Conservation (phyloP, 2,113 vertebrate species). For the Chamaetylas fuelleborni region DNA sequence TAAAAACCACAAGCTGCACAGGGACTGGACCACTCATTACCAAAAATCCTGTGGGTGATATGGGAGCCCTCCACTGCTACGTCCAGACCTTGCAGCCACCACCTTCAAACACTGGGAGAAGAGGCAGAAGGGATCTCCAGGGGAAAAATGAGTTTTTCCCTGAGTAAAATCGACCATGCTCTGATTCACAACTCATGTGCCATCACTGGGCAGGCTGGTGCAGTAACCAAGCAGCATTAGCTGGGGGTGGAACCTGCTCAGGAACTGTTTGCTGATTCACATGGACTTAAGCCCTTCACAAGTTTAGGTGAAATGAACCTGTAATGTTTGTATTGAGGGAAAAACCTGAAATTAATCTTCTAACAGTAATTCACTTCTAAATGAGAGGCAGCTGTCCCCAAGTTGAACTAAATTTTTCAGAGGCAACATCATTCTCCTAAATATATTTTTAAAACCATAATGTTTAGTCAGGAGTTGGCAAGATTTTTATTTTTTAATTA, state of each 20-base stretch:
- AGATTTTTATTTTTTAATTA: not conserved
- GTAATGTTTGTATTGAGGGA: not conserved
- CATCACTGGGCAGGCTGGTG: not conserved
- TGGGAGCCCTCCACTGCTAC: not conserved
- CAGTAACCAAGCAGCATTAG: not conserved
- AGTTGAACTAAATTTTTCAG: not conserved
- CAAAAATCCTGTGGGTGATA: not conserved
- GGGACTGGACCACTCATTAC: rapidly evolving
- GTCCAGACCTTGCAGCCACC: not conserved
- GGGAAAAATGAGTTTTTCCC: not conserved
- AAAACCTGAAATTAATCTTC: not conserved
- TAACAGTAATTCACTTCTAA: not conserved
- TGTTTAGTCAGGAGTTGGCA: not conserved
- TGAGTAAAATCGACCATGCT: rapidly evolving
- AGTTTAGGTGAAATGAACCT: not conserved
- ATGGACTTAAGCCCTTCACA: not conserved
- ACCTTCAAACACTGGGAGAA: not conserved
- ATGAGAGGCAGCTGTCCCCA: not conserved
- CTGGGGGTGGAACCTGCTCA: not conserved
- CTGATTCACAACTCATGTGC: not conserved
- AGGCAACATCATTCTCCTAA: not conserved
- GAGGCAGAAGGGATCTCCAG: not conserved
- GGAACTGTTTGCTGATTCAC: not conserved
- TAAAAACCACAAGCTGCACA: not conserved
- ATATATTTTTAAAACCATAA: not conserved